Percentiles rank a stretch among this genome's conserved stretches.
Evolutionary conservation across 2,797 vertebrate species (phyloP).

Genomic region (Nyctibius grandis): DNA sequence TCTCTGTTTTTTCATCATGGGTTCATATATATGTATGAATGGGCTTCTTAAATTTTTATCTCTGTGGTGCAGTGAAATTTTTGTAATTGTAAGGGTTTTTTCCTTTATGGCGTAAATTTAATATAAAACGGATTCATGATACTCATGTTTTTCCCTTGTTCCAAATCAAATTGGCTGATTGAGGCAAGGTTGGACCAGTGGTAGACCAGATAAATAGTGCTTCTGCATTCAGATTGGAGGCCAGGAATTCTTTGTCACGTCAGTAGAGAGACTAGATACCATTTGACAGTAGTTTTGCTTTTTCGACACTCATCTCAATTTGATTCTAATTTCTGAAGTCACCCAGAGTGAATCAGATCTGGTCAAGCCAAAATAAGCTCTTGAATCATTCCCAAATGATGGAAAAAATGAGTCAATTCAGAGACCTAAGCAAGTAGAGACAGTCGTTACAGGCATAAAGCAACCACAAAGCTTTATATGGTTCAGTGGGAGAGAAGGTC

Average conservation of each 20-base stretch:
- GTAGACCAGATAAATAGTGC: background rate
- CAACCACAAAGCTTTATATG: background rate
- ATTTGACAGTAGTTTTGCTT: background rate
- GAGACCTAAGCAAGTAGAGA: background rate
- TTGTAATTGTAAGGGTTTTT: background rate
- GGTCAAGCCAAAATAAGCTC: background rate
- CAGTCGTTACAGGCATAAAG: background rate
- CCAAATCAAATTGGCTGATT: background rate
- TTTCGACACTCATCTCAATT: background rate
- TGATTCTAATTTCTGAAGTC: background rate
- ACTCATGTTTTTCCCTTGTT: background rate
- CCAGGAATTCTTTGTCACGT: background rate
- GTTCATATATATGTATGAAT: background rate
- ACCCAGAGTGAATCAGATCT: conserved; percentile 14
- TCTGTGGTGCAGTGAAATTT: background rate
- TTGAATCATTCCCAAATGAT: background rate
- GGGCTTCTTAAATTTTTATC: background rate
- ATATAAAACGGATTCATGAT: background rate
- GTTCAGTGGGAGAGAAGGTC: background rate
- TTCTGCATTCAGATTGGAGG: background rate
- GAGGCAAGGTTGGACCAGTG: background rate
- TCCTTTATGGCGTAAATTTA: background rate
- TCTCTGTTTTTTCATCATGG: background rate
- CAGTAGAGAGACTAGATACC: background rate
- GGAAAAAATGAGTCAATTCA: background rate